Evolutionary conservation across 2,113 vertebrate genomes (phyloP), one percentile per base, ranked within the genome.

Genomic region (Corythornis cristatus): DNA sequence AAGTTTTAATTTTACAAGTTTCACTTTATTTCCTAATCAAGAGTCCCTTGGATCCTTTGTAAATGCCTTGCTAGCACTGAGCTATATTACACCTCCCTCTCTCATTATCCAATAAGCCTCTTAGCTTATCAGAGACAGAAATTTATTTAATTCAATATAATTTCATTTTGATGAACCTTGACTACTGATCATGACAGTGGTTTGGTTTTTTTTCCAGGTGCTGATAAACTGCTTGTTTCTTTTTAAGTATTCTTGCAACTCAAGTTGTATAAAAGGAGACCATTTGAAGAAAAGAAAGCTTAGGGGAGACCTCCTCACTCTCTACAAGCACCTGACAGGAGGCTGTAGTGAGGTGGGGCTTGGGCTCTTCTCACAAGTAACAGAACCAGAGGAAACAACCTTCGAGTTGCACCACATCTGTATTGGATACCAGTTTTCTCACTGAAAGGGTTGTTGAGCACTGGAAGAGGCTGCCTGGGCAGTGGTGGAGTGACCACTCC

Each of bases 111-210:
- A 40, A 11, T 83, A 93, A 97, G 68, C 73, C 33, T 95, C 80
- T 93, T 90, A 92, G 78, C 65, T 94, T 95, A 77, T 48, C 71
- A 93, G 57, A 85, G 89, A 57, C 56, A 94, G 64, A 95, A 92
- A 93, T 83, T 89, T 89, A 89, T 93, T 93, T 87, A 60, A 88
- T 93, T 96, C 11, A 3, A 35, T 33, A 16, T 85, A 31, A 96
- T 81, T 94, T 91, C 67, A 26, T 86, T 86, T 53, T 73, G 76
- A 91, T 56, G 83, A 94, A 79, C 61, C 35, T 80, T 58, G 88
- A 70, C 87, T 85, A 83, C 71, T 43, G 86, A 91, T 94, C 46
- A 21, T 3, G 16, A 76, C 6, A 58, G 37, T 4, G 4, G 0
- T 20, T 29, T 22, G 35, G 35, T 26, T 65, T 40, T 22, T 12